Conservation (phyloP, 2,113 vertebrate species). For the Atractosteus spatula region DNA sequence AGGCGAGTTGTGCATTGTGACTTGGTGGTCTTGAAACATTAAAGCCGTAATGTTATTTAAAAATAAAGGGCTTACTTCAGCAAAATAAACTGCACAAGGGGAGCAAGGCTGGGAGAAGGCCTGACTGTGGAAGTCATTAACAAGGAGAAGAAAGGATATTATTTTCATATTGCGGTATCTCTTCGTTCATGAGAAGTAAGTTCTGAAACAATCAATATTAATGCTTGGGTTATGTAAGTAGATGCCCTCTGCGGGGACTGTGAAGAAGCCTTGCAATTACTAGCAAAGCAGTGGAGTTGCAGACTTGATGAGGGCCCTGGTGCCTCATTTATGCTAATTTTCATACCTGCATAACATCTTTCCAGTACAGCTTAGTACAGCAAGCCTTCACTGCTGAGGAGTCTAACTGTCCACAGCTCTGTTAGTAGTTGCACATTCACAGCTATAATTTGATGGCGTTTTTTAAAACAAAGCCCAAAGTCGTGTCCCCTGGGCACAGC, state of each 20-base stretch:
- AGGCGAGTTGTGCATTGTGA: too few relatives aligned
- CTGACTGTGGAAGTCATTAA: conserved; percentile 55
- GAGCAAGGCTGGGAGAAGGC: conserved; percentile 46
- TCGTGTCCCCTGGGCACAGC: too few relatives aligned
- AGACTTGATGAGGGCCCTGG: conserved; percentile 29
- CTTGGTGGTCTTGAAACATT: conserved; percentile 48
- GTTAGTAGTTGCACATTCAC: too few relatives aligned
- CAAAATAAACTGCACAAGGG: conserved; percentile 44
- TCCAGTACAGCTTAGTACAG: too few relatives aligned
- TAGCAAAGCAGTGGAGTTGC: conserved; percentile 28
- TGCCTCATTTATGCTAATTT: conserved; percentile 4
- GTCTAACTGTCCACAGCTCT: too few relatives aligned
- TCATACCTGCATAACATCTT: neutral
- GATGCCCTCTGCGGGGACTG: conserved; percentile 37
- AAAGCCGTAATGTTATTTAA: conserved; percentile 51
- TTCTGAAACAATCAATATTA: conserved; percentile 62
- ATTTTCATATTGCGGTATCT: conserved; percentile 45
- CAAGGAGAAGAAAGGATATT: conserved; percentile 46
- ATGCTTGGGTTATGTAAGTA: conserved; percentile 54
- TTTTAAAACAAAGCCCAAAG: too few relatives aligned
- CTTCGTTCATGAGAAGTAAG: conserved; percentile 33
- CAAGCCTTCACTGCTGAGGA: too few relatives aligned
- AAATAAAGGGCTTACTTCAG: conserved; percentile 59
- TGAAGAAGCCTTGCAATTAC: conserved; percentile 18
- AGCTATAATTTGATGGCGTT: too few relatives aligned